phyloP scores from a whole-genome alignment of 1,140 invertebrate genomes.

The Plectus sambesii region DNA sequence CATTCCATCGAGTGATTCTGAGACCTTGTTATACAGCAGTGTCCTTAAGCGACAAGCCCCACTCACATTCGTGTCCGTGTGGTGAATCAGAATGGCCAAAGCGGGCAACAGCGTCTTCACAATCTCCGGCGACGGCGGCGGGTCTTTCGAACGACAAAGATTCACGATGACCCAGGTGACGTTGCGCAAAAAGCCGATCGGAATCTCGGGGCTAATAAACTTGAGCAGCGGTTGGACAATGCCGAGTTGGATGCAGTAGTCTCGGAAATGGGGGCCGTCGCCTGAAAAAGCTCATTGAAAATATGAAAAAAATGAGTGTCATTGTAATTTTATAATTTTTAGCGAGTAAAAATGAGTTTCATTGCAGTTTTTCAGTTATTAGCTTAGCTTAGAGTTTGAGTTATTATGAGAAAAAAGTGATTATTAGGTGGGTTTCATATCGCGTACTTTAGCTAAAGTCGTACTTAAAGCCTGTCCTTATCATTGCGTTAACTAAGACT shows the following conservation, averaged over 20 bases:
- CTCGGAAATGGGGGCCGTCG: conserved; percentile 74
- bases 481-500: too few relatives aligned
- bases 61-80: conserved; percentile 84
- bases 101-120: conserved; percentile 76
- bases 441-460: too few relatives aligned
- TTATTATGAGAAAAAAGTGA: too few relatives aligned
- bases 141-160: conserved; percentile 88
- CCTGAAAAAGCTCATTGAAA: conserved; percentile 68
- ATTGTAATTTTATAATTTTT: not conserved
- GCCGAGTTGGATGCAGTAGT: conserved; percentile 79
- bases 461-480: too few relatives aligned
- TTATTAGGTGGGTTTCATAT: too few relatives aligned
- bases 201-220: conserved; percentile 84
- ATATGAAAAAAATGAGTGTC: conserved; percentile 11
- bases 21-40: conserved; percentile 5
- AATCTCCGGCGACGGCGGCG: conserved; percentile 52
- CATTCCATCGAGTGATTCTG: conserved; percentile 6
- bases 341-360: conserved; percentile 10
- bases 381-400: too few relatives aligned
- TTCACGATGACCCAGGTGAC: conserved; percentile 98
- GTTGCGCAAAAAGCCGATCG: conserved; percentile 79
- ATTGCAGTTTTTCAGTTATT: too few relatives aligned
- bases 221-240: conserved; percentile 73
- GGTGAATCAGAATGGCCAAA: conserved; percentile 80
- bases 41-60: conserved; percentile 10